Base-by-base conservation (phyloP, 2,797 vertebrate species). In the Epinephelus coioides region DNA sequence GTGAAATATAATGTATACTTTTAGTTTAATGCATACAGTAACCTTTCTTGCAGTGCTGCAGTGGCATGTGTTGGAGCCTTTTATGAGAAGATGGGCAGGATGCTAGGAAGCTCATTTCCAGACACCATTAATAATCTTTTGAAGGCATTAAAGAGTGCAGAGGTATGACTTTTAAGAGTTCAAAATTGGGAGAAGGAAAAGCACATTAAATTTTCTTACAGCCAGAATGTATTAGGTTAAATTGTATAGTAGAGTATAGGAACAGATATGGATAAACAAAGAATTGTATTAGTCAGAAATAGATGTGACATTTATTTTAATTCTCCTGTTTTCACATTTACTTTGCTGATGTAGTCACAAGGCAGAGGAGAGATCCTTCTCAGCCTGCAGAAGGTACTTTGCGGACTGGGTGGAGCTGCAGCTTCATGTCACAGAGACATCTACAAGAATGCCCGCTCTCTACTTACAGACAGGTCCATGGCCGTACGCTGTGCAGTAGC, bases 31-130 rank as follows among this genome's bases (percentile, higher is more conserved):
- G 4, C 14, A 73, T 34, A 5, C 25, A 27, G 0, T 43, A 1
- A 30, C 51, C 54, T 84, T 69, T 93, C 53, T 92, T 72, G 3
- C 79, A 99, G 98, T 70, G 97, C 98, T 92, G 98, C 98, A 4
- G 98, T 99, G 88, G 97, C 98, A 4, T 99, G 98, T 89, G 96
- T 99, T 64, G 98, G 98, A 70, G 98, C 98, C 11, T 99, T 99
- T 94, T 99, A 99, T 92, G 98, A 99, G 93, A 98, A 98, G 94
- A 99, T 99, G 97, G 98, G 98, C 44, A 95, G 98, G 86, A 99
- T 99, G 97, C 91, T 99, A 76, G 98, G 98, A 75, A 99, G 98
- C 90, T 97, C 98, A 81, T 99, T 99, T 92, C 98, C 98, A 11
- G 98, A 99, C 91, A 99, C 98, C 54, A 97, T 99, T 60, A 99